These are phyloP conservation scores for Drosophila leontia DNA, from an alignment of 1,140 invertebrate species.

Conservation along the genomic window DNA sequence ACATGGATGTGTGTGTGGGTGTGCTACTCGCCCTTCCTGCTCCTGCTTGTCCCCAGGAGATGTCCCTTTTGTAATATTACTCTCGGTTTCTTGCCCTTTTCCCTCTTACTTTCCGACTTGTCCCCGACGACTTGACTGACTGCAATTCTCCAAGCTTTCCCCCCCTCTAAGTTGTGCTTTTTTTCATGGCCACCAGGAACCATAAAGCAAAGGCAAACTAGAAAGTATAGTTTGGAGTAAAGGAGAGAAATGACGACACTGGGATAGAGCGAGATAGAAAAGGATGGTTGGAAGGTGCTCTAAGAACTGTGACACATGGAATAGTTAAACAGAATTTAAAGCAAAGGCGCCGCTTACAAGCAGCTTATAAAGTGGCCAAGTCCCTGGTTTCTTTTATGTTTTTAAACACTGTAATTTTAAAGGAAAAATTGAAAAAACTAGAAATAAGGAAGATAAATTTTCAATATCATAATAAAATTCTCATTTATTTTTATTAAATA, in stretches of 20 bases:
- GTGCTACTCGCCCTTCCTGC: slow-evolving; percentile 29
- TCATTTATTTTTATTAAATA: neutral
- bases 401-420: neutral
- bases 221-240: neutral
- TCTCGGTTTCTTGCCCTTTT: slow-evolving; percentile 51
- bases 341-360: slow-evolving; percentile 67
- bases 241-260: neutral
- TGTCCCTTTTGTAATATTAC: slow-evolving; percentile 64
- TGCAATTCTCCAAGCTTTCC: slow-evolving; percentile 43
- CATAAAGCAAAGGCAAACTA: slow-evolving; percentile 25
- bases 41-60: slow-evolving; percentile 30
- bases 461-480: neutral
- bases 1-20: neutral
- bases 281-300: slow-evolving; percentile 5
- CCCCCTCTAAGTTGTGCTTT: slow-evolving; percentile 25
- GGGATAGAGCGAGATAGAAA: slow-evolving; percentile 8
- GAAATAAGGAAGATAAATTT: neutral
- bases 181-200: slow-evolving; percentile 49
- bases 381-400: slow-evolving; percentile 6
- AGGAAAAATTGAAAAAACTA: neutral
- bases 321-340: slow-evolving; percentile 62
- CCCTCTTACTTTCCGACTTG: slow-evolving; percentile 31
- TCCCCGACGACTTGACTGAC: slow-evolving; percentile 40
- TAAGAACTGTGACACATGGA: slow-evolving; percentile 67
- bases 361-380: slow-evolving; percentile 61